Conservation (phyloP, 2,888 invertebrate genomes). For the Agonum fuliginosum region DNA sequence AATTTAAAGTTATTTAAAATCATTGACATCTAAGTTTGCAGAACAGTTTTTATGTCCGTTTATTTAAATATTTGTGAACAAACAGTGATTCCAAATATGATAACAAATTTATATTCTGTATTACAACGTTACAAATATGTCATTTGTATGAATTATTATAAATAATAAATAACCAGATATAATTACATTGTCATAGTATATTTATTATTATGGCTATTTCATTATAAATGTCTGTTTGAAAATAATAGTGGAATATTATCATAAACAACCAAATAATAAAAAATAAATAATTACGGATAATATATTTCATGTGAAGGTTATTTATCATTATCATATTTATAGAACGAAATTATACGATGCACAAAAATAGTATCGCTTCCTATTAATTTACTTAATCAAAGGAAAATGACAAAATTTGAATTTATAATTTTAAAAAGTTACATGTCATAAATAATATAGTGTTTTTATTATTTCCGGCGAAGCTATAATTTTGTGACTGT, state of each 20-base stretch:
- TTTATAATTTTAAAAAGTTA: slow-evolving; percentile 2
- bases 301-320: neutral
- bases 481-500: neutral
- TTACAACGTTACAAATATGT: neutral
- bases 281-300: neutral
- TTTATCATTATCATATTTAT: too few species aligned
- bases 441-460: neutral
- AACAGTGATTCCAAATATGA: neutral
- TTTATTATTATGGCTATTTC: neutral
- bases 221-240: neutral
- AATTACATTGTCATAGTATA: neutral
- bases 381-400: neutral
- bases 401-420: slow-evolving; percentile 5
- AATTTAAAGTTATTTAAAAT: too few species aligned
- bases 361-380: too few species aligned
- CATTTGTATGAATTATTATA: neutral
- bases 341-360: too few species aligned
- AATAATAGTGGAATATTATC: neutral
- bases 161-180: neutral
- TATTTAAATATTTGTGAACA: neutral
- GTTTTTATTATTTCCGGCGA: neutral
- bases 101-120: neutral
- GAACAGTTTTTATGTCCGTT: too few species aligned
- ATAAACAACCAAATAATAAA: neutral
- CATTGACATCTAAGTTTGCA: too few species aligned